Conservation (phyloP, 2,797 vertebrate species). For the Acrocephalus scirpaceus region DNA sequence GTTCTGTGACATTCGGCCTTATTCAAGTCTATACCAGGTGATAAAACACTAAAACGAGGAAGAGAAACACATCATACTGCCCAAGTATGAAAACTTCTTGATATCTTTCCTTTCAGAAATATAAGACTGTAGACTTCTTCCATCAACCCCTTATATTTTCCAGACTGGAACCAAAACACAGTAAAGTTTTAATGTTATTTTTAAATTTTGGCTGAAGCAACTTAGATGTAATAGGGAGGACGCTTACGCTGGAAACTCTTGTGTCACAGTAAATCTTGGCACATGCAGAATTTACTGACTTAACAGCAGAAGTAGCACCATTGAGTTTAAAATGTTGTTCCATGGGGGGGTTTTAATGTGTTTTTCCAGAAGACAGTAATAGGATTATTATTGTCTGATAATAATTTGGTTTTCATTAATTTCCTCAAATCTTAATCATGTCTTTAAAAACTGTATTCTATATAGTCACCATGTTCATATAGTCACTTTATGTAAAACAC, state of each 20-base stretch:
- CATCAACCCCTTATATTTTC: slow-evolving; percentile 38
- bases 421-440: not conserved
- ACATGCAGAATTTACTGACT: slow-evolving; percentile 18
- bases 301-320: slow-evolving; percentile 52
- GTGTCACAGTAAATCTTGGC: slow-evolving; percentile 73
- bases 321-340: slow-evolving; percentile 54
- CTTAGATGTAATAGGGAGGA: slow-evolving; percentile 66
- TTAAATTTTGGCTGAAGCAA: slow-evolving; percentile 65
- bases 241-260: slow-evolving; percentile 71
- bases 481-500: slow-evolving; percentile 2
- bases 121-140: slow-evolving; percentile 22
- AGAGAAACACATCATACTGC: not conserved
- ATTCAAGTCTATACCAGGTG: not conserved
- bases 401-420: slow-evolving; percentile 40
- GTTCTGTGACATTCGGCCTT: not conserved
- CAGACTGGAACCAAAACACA: slow-evolving; percentile 58
- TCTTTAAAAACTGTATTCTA: not conserved
- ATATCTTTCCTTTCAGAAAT: slow-evolving; percentile 7
- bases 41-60: not conserved
- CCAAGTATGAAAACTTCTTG: not conserved
- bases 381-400: slow-evolving; percentile 38
- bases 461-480: not conserved
- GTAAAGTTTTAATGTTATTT: slow-evolving; percentile 64
- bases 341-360: not conserved
- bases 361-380: slow-evolving; percentile 63